Evolutionary conservation across 2,888 invertebrate species (phyloP), one percentile per base, ranked within the genome.

Genomic region (Tachina fera): DNA sequence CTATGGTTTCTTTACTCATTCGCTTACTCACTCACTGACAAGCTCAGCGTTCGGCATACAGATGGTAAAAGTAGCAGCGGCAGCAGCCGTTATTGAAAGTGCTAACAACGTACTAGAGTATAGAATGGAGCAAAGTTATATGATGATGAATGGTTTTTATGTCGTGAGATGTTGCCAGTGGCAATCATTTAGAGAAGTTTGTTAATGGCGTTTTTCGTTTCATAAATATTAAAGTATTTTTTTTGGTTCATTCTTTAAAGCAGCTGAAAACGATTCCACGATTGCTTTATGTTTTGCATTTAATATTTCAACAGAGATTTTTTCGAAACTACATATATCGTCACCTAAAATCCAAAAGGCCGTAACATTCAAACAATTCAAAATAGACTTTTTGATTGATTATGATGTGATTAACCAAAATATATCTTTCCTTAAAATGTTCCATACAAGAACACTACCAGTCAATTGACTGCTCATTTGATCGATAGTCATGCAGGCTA

Each of bases 81-180:
- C 56, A 63, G 39, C 78, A 78, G 61, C 51, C 60, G n/a, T 74
- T 74, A 74, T 74, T 67, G 58, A 60, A 74, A 74, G 60, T 60
- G 53, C 68, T 43, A 56, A 43, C 68, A 71, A 79, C 71, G 41
- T 65, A 51, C 58, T 9, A 45, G 14, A 70, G 41, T 13, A 70
- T 70, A 56, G 70, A 72, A 56, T 70, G 82, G 16, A 82, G 56
- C n/a, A 39, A 63, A 63, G 63, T 79, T 78, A 51, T 84, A 68
- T 82, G 77, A 87, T 86, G 87, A 88, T 88, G 87, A 82, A 88
- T 88, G 87, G 77, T 85, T 87, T 87, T 86, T 76, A 85, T 86
- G 86, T 71, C 84, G 80, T 86, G 78, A 83, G 80, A 85, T 80
- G 83, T 81, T 77, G 87, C 75, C 84, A 81, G 75, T 87, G 87